Conservation (phyloP, 2,113 vertebrate species). For the Alces alces region DNA sequence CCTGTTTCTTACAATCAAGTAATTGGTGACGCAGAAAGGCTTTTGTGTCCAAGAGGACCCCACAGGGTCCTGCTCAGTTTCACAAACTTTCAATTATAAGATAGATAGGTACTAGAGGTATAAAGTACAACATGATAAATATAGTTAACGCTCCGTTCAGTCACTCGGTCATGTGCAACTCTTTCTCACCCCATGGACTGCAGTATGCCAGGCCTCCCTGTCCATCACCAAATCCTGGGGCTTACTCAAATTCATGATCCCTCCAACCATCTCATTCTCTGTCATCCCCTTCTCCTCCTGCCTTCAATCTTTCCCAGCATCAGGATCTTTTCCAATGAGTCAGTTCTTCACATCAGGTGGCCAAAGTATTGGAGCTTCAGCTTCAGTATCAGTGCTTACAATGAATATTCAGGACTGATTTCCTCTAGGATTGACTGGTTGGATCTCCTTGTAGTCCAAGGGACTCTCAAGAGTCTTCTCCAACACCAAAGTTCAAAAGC, state of each 20-base stretch:
- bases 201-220: not conserved
- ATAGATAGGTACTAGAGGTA: not conserved
- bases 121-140: not conserved
- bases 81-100: not conserved
- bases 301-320: not conserved
- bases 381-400: not conserved
- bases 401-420: not conserved
- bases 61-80: not conserved
- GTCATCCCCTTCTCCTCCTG: not conserved
- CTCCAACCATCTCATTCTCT: not conserved
- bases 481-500: not conserved
- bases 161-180: not conserved
- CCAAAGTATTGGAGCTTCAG: not conserved
- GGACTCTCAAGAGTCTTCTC: not conserved
- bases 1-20: not conserved
- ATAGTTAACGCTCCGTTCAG: not conserved
- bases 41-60: not conserved
- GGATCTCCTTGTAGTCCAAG: not conserved
- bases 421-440: not conserved
- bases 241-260: not conserved
- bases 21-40: not conserved
- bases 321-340: not conserved
- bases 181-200: not conserved
- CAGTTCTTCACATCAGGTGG: not conserved
- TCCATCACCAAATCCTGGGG: not conserved